Evolutionary conservation across 1,140 invertebrate genomes (phyloP).

Genomic region (Limonius californicus): DNA sequence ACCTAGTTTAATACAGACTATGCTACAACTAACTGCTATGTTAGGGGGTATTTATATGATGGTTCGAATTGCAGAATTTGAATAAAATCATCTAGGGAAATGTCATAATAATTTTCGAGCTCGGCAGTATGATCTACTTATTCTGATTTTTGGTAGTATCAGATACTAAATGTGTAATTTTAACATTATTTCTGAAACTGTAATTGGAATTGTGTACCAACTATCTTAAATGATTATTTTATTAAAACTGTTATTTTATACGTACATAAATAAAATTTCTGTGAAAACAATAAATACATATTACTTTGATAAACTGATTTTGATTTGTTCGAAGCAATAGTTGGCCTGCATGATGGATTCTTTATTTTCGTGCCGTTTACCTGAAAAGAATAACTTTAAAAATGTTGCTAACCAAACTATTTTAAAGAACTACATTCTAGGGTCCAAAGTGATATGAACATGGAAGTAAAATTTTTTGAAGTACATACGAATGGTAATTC

Average conservation of each 20-base stretch:
- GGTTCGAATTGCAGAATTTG: slow-evolving; percentile 84
- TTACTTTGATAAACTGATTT: slow-evolving; percentile 36
- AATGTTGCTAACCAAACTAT: too few relatives aligned
- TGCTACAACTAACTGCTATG: slow-evolving; percentile 81
- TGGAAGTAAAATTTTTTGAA: too few relatives aligned
- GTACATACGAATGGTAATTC: too few relatives aligned
- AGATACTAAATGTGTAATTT: too few relatives aligned
- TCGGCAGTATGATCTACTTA: too few relatives aligned
- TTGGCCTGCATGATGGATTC: slow-evolving; percentile 57
- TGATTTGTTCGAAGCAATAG: slow-evolving; percentile 65
- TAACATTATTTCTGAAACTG: too few relatives aligned
- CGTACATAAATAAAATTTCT: neutral
- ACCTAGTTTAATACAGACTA: slow-evolving; percentile 73
- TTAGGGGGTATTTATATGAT: slow-evolving; percentile 87
- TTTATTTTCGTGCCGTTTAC: slow-evolving; percentile 53
- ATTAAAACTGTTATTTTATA: neutral
- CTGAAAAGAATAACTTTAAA: slow-evolving; percentile 48
- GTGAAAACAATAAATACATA: slow-evolving; percentile 8
- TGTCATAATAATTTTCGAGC: too few relatives aligned
- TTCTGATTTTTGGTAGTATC: too few relatives aligned
- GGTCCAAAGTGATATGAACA: too few relatives aligned
- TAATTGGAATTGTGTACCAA: neutral
- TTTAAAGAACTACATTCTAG: too few relatives aligned
- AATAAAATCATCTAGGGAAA: too few relatives aligned
- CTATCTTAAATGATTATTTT: too few relatives aligned